Evolutionary conservation across 2,888 invertebrate species (phyloP), one percentile per base, ranked within the genome.

Genomic region (Helicoverpa assulta): DNA sequence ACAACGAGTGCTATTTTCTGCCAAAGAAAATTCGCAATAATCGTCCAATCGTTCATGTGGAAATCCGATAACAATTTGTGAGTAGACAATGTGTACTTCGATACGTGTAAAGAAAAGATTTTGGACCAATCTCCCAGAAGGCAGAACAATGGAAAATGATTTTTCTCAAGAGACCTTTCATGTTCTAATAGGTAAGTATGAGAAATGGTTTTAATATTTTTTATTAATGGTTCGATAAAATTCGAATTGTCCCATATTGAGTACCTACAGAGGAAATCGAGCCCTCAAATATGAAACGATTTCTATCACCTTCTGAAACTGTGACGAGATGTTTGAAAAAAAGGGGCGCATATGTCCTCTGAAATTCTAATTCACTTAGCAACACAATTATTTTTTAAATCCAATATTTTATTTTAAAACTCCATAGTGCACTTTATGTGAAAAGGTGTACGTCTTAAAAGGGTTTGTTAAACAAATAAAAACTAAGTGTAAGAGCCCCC

Each of bases 11-110:
- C 56, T 64, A 61, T 72, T 74, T 61, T 76, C 61, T 67, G 63
- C 53, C 67, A 73, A 73, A 74, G 69, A 73, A 73, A 71, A 73
- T 78, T 79, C 59, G 63, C 54, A 79, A 79, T 73, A 74, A 78
- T 71, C 73, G 52, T 66, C 16, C 57, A 78, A 73, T 61, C 68
- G 70, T 72, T 82, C 61, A 72, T 67, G 60, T 73, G 75, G 67
- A 78, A 78, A 77, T 70, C 33, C 43, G 71, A 78, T 77, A 76
- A 56, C 57, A 69, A 73, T 84, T 78, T 75, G 52, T 67, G 56
- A 16, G 47, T 26, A 64, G 26, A 65, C 56, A 66, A 33, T 57
- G 62, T 58, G 62, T 61, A 53, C 50, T 52, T 67, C 62, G 63
- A 62, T 58, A 61, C 56, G 61, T 69, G 67, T 73, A 51, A 26